Evolutionary conservation across 1,140 invertebrate genomes (phyloP).

Genomic region (Euura saliciscinereae): DNA sequence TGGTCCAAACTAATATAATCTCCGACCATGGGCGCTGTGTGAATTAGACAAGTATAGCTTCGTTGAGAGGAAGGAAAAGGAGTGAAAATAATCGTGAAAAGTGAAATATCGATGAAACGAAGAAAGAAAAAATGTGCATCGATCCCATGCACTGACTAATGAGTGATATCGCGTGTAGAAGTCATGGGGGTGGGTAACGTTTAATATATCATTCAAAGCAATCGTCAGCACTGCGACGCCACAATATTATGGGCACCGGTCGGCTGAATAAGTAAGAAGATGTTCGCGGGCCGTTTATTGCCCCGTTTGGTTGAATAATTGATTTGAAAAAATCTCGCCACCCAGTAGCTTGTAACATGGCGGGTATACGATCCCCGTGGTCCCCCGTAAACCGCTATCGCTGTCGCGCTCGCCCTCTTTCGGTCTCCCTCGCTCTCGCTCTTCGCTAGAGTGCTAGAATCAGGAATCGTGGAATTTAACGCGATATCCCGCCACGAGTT

Average conservation of each 20-base stretch:
- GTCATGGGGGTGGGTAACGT: background rate
- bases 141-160: too few species aligned
- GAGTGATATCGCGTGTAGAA: too few species aligned
- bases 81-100: too few species aligned
- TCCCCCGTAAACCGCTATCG: too few species aligned
- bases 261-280: constrained; percentile 18
- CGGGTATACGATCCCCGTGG: background rate
- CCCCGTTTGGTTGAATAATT: constrained; percentile 16
- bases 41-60: too few species aligned
- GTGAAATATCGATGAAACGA: too few species aligned
- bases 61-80: too few species aligned
- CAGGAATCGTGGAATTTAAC: background rate
- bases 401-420: too few species aligned
- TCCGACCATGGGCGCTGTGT: too few species aligned
- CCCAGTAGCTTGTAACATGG: background rate
- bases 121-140: too few species aligned
- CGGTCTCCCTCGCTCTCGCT: too few species aligned
- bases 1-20: too few species aligned
- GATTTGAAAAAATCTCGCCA: constrained; percentile 9
- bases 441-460: background rate
- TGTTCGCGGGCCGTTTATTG: constrained; percentile 12
- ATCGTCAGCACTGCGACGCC: constrained; percentile 10
- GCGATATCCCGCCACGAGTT: background rate
- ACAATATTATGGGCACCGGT: background rate
- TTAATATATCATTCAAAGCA: constrained; percentile 17